Evolutionary conservation across 2,113 vertebrate genomes (phyloP).

Genomic region (Camelus dromedarius): DNA sequence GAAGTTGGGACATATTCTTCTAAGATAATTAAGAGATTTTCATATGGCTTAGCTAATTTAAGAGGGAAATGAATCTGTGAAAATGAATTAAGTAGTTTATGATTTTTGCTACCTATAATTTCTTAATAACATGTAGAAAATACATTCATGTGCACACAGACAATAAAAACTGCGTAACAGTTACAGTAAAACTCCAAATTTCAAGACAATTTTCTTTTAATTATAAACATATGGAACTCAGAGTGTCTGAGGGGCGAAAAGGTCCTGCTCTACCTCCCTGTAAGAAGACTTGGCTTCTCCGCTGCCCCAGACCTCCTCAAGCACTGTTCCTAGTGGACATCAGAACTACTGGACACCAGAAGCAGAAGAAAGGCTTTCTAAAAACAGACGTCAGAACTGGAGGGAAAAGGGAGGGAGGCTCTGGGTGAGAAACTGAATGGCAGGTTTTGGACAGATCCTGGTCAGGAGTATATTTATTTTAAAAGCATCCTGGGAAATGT

Average conservation of each 20-base stretch:
- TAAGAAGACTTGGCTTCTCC: neutral
- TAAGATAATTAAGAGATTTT: neutral
- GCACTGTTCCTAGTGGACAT: neutral
- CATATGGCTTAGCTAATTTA: neutral
- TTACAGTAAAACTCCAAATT: neutral
- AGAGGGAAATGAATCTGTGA: neutral
- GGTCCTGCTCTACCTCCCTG: neutral
- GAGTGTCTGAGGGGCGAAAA: neutral
- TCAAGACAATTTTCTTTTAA: slow-evolving; percentile 32
- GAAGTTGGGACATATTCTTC: neutral
- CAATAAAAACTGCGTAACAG: neutral
- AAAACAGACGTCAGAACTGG: neutral
- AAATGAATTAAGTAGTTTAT: neutral
- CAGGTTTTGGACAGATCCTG: neutral
- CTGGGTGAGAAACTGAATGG: neutral
- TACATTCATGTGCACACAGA: neutral
- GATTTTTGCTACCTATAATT: neutral
- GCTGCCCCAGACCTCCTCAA: neutral
- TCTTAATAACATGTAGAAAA: neutral
- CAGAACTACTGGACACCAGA: neutral
- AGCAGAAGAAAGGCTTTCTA: neutral
- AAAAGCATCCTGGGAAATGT: neutral
- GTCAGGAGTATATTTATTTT: neutral
- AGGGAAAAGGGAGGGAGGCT: neutral
- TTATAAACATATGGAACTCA: neutral